Evolutionary conservation across 1,140 invertebrate genomes (phyloP), one percentile per base, ranked within the genome.

Genomic region (Forficula auricularia): DNA sequence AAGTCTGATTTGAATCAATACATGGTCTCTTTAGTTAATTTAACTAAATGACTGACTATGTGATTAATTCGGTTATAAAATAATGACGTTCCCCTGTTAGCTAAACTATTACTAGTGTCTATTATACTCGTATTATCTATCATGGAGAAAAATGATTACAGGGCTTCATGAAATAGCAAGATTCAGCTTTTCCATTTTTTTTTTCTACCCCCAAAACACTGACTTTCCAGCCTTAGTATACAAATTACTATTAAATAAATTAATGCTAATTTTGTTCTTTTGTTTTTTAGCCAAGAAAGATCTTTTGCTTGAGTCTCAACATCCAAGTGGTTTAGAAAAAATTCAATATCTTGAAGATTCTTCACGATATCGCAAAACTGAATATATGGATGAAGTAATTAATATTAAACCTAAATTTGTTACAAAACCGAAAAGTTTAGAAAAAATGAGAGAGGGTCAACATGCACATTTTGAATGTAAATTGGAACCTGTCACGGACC

Each of bases 401-500:
- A 81, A 76, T 50, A 72, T 86, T 6, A 81, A 75, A 54, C 87
- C 87, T 0, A 71, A 71, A 47, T 91, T 91, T 60, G 62, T 90
- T 2, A 85, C 82, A 0, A 78, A 83, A 56, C 82, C 86, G 3
- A 89, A 90, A 59, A 84, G 73, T 40, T 68, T 83, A 40, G 80
- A 81, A 49, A 80, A 83, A 52, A 73, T 94, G 30, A 67, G 76
- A 43, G 94, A 98, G 70, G 80, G 87, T 35, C 78, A 90, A 50
- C 82, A 90, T 53, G 88, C 89, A 40, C 92, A 98, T 56, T 98
- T 98, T 65, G 94, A 98, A 68, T 92, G 89, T 57, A 94, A 94
- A 63, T 67, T 96, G 12, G 89, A 94, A 63, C 90, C 90, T n/a
- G 82, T 90, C 2, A 92, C 89, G 14, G 91, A 96, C 67, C 74